Base-by-base conservation (phyloP, 2,113 vertebrate species). In the Sander vitreus region DNA sequence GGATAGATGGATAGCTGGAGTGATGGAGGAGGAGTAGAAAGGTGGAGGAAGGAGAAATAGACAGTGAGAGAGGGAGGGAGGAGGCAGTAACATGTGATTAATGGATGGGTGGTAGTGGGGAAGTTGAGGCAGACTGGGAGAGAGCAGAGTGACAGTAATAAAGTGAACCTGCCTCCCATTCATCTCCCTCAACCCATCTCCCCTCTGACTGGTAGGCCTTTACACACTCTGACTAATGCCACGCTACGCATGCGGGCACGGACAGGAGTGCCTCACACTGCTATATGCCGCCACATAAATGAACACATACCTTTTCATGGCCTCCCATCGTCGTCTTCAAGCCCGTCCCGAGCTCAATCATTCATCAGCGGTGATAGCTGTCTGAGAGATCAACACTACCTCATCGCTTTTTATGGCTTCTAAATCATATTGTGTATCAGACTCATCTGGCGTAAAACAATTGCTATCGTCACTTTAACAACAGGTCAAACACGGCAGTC, bases 141-240 rank as follows among this genome's bases (percentile, higher is more conserved):
- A 97, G 97, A 97, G 96, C 96, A 96, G 97, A 97, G 96, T 98
- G 97, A 98, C 97, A 98, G 97, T 98, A 98, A 98, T 97, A 98
- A 98, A 98, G 97, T 97, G 96, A 96, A 96, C 96, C 95, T 96
- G 96, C 96, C 96, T 96, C 95, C 96, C 97, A 98, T 98, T 98
- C 97, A 97, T 98, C 97, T 98, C 97, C 97, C 96, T 98, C 97
- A 98, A 96, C 97, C 96, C 97, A 95, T 97, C 94, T 92, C 88
- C 89, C 72, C 69, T 90, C 92, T 91, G 96, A 95, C 96, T 97
- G 97, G 96, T 96, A 96, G 95, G 96, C 96, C 94, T 95, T 95
- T 96, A 96, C 92, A 91, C 96, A 94, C 96, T 95, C 96, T 97
- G 97, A 98, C 97, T 98, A 97, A 98, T 98, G 96, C 97, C 97